Evolutionary conservation across 2,888 invertebrate genomes (phyloP).

Genomic region (Rotaria macrura): DNA sequence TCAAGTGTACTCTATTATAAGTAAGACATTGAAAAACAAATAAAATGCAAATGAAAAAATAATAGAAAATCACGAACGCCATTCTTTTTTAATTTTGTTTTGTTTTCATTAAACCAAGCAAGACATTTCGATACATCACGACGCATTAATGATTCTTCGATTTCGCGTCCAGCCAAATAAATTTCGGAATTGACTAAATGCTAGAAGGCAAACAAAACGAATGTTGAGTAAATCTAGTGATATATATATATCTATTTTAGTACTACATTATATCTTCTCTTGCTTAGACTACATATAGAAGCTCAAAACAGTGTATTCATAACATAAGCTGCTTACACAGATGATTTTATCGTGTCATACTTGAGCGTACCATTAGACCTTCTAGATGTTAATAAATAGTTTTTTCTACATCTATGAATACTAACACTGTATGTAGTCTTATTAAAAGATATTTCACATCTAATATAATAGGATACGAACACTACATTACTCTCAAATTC

Average conservation of each 20-base stretch:
- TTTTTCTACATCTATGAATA: background rate
- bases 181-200: slow-evolving; percentile 78
- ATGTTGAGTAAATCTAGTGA: too few species aligned
- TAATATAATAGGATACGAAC: background rate
- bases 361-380: background rate
- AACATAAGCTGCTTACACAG: too few species aligned
- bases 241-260: too few species aligned
- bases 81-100: slow-evolving; percentile 33
- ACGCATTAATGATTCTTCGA: slow-evolving; percentile 70
- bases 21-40: background rate
- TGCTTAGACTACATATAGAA: too few species aligned
- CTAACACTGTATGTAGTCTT: background rate
- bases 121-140: slow-evolving; percentile 77
- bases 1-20: slow-evolving; percentile 25
- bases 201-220: slow-evolving; percentile 42
- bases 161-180: slow-evolving; percentile 54
- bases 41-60: background rate
- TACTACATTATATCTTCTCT: too few species aligned
- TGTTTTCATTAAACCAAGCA: slow-evolving; percentile 44
- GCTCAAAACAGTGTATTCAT: too few species aligned
- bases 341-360: background rate
- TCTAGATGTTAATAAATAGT: background rate
- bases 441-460: background rate
- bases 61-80: background rate
- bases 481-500: too few species aligned